Percentiles rank a stretch among this genome's conserved stretches.
Conservation (phyloP, 2,888 invertebrate species). For the Gordius sp. region DNA sequence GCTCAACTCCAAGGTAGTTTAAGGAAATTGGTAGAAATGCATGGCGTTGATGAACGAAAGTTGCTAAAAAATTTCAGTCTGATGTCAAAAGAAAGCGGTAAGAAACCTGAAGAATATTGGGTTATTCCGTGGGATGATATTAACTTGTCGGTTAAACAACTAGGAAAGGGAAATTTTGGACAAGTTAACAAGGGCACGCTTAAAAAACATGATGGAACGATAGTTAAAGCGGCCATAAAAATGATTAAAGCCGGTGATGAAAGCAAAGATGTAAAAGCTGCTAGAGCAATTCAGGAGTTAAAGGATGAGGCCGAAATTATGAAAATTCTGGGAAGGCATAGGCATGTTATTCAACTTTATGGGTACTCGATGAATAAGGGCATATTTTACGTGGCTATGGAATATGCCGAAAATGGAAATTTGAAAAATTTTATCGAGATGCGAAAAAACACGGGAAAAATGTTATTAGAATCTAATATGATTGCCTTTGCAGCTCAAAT, state of each 20-base stretch:
- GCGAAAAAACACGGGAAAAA: not conserved
- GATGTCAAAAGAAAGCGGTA: not conserved
- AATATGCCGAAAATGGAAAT: constrained; percentile 2
- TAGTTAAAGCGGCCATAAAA: constrained; percentile 6
- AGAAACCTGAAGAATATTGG: not conserved
- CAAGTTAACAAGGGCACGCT: not conserved
- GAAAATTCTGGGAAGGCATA: not conserved
- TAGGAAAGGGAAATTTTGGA: not conserved
- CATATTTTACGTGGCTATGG: not conserved
- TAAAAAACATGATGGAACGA: not conserved
- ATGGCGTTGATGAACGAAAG: not conserved
- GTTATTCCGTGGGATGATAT: not conserved
- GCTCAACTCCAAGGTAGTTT: not conserved
- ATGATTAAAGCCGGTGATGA: not conserved
- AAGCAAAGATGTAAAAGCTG: not conserved
- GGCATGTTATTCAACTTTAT: not conserved
- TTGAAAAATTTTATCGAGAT: not conserved
- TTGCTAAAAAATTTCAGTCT: not conserved
- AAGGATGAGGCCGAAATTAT: constrained; percentile 6
- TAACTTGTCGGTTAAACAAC: not conserved
- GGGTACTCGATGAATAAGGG: not conserved
- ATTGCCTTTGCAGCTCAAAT: not conserved
- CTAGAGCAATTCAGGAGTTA: not conserved
- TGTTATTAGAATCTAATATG: not conserved
- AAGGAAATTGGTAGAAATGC: not conserved